These are phyloP conservation scores for Labia minor DNA, from an alignment of 2,888 invertebrate species.

Conservation along the genomic window DNA sequence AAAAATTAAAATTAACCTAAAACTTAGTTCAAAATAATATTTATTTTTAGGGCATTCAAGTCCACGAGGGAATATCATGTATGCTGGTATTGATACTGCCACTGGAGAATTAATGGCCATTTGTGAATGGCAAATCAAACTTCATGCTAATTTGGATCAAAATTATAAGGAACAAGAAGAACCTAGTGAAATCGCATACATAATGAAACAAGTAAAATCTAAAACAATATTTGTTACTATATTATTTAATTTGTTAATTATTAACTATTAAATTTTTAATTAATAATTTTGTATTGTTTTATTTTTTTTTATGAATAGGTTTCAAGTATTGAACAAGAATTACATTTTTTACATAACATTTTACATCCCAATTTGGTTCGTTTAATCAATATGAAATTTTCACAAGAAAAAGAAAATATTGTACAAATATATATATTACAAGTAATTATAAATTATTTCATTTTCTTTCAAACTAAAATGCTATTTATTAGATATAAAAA, in stretches of 20 bases:
- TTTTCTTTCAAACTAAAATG: slow-evolving; percentile 20
- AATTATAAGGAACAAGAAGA: background rate
- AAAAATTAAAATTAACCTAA: background rate
- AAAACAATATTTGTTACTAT: background rate
- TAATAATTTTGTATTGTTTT: no score
- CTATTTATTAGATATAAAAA: slow-evolving; percentile 16
- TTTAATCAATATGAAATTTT: slow-evolving; percentile 60
- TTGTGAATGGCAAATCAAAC: slow-evolving; percentile 60
- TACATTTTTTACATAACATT: slow-evolving; percentile 56
- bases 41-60: slow-evolving; percentile 54
- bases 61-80: slow-evolving; percentile 59
- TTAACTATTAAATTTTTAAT: background rate
- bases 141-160: background rate
- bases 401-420: slow-evolving; percentile 49
- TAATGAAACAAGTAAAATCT: slow-evolving; percentile 24
- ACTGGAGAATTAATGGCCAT: slow-evolving; percentile 60
- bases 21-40: no score
- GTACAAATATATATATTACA: slow-evolving; percentile 53
- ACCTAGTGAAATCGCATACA: slow-evolving; percentile 21
- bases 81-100: slow-evolving; percentile 62
- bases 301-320: slow-evolving; percentile 41
- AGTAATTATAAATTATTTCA: slow-evolving; percentile 47
- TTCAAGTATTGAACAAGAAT: slow-evolving; percentile 63
- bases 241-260: background rate
- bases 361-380: slow-evolving; percentile 61